Conservation (phyloP, 2,113 vertebrate genomes). For the Pseudorhombus dupliciocellatus region DNA sequence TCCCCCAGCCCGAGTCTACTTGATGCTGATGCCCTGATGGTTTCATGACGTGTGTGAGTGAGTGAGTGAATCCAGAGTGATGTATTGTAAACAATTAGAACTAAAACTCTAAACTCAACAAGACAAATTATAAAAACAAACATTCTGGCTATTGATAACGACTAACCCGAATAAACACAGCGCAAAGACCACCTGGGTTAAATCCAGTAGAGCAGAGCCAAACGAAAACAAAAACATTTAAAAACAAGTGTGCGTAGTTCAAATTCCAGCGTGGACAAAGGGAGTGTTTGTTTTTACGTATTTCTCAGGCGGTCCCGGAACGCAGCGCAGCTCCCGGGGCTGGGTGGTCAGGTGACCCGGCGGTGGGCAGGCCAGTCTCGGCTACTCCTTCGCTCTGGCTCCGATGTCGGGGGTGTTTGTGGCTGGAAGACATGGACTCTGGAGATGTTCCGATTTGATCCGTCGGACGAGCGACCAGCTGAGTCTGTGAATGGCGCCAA, state of each 20-base stretch:
- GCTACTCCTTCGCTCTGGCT: conserved; percentile 50
- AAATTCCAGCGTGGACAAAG: background rate
- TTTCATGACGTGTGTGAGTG: too few species aligned
- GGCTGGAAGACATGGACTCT: conserved; percentile 79
- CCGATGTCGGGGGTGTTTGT: conserved; percentile 71
- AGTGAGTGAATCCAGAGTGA: too few species aligned
- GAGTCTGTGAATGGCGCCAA: conserved; percentile 97
- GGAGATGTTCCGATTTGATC: conserved; percentile 83
- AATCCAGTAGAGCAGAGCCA: background rate
- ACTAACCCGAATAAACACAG: too few species aligned
- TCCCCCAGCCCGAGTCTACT: too few species aligned
- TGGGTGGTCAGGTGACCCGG: conserved; percentile 63
- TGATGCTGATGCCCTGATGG: too few species aligned
- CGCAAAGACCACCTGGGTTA: too few species aligned
- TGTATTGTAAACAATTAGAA: too few species aligned
- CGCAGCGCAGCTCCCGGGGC: conserved; percentile 12
- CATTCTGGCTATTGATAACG: too few species aligned
- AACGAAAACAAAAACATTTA: background rate
- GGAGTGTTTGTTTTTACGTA: conserved; percentile 4
- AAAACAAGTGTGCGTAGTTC: background rate
- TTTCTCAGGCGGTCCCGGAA: conserved; percentile 8
- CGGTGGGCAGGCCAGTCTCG: conserved; percentile 43
- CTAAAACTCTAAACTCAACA: too few species aligned
- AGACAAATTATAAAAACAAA: too few species aligned
- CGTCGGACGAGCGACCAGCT: conserved; percentile 80